Evolutionary conservation across 1,140 invertebrate genomes (phyloP), one percentile per base, ranked within the genome.

Genomic region (Drosophila kohkoa): DNA sequence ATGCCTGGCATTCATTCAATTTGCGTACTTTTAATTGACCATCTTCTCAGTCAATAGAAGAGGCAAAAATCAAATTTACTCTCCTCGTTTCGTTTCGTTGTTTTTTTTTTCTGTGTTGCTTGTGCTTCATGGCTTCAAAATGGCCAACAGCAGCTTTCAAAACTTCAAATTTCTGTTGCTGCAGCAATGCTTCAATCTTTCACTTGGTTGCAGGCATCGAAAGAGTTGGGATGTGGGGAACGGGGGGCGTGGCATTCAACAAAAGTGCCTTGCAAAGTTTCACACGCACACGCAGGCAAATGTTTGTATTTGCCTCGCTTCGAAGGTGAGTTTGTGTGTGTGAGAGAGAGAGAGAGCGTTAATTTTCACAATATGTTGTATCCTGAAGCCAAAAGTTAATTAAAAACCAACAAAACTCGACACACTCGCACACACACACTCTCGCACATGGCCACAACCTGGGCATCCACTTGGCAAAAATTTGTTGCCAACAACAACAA

Each of bases 341-440:
- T 70, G 82, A 52, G 74, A 64, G 20, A 25, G 20, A 20, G 20
- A 25, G 20, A 25, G 0, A 25, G 82, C 77, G 86, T 91, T 92
- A 91, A 92, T 92, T 92, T 91, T 79, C 90, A 86, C 90, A 91
- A 91, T 91, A 91, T 91, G 87, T 87, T 92, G 82, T 89, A 89
- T 81, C 90, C 90, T 90, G 90, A 77, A 92, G 90, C 90, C 81
- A 92, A 92, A 92, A 92, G 90, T 92, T 92, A 92, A 92, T 92
- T 92, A 92, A 92, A 92, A 92, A 92, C 90, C 85, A 92, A 92
- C 90, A 92, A 92, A 92, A 89, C 81, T 83, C 78, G 66, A 58
- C 59, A 78, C 57, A 72, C 85, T 75, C 69, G 65, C 46, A 68
- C 66, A 28, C 16, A 20, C 16, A 1, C 16, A 2, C 16, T 1